A percentile compares a stretch with the other conserved stretches of the same genome.
phyloP scores from a whole-genome alignment of 2,888 invertebrate genomes.

The Drosophila suboccidentalis region DNA sequence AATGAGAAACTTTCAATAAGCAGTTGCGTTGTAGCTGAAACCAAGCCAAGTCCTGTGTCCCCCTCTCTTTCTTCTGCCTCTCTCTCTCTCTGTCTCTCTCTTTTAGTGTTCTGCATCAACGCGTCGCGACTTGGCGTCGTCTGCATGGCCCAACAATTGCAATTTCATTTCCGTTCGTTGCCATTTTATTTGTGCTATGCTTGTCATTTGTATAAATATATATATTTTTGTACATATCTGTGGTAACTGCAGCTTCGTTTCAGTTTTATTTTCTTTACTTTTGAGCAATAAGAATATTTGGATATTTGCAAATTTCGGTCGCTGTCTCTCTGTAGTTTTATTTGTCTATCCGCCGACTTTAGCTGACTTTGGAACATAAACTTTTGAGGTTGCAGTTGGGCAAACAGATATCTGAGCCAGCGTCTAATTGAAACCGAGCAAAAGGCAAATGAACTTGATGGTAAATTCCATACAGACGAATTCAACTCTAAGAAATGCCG shows the following conservation, averaged over 20 bases:
- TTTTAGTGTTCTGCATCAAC: constrained; percentile 55
- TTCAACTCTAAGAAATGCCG: neutral
- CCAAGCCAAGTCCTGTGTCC: constrained; percentile 1
- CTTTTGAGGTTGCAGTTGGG: constrained; percentile 31
- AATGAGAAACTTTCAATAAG: constrained; percentile 63
- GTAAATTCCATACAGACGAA: neutral
- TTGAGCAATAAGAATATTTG: constrained; percentile 62
- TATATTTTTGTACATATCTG: constrained; percentile 11
- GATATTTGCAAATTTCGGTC: constrained; percentile 29
- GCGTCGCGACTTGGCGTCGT: constrained; percentile 76
- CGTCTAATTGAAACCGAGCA: constrained; percentile 62
- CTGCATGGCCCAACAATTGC: constrained; percentile 72
- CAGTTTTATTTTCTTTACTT: constrained; percentile 32
- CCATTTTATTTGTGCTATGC: constrained; percentile 57
- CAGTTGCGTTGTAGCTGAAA: constrained; percentile 29
- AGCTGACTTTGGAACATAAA: constrained; percentile 41
- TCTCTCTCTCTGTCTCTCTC: neutral
- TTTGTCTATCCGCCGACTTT: constrained; percentile 38
- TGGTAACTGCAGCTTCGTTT: constrained; percentile 8
- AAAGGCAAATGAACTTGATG: constrained; percentile 26
- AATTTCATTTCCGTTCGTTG: constrained; percentile 75
- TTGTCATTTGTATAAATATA: constrained; percentile 14
- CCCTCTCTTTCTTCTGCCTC: too few relatives aligned
- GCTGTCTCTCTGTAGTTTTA: constrained; percentile 15
- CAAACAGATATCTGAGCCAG: constrained; percentile 21